phyloP scores from a whole-genome alignment of 2,113 vertebrate species.

The Oreocharis arfaki region DNA sequence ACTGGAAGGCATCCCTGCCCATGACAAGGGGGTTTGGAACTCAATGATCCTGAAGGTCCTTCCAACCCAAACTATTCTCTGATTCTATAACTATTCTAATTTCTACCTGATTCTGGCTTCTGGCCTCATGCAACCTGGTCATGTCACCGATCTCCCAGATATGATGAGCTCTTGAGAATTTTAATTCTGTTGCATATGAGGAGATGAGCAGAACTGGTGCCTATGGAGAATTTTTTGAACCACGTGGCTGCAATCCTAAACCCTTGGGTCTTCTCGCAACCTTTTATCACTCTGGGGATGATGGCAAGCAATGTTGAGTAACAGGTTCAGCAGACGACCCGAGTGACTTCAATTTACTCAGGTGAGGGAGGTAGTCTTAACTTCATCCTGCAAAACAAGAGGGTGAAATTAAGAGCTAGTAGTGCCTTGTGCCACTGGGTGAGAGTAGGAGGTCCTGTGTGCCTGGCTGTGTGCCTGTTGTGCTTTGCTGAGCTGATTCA shows the following conservation, averaged over 20 bases:
- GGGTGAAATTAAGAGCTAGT: neutral
- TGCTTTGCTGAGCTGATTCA: neutral
- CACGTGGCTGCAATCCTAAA: neutral
- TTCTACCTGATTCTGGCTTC: neutral
- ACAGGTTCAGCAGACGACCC: neutral
- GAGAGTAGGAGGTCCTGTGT: neutral
- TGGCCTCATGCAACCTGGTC: neutral
- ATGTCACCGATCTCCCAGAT: accelerated
- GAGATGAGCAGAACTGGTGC: neutral
- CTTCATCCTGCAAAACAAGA: accelerated
- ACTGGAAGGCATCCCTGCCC: neutral
- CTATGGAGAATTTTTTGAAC: neutral
- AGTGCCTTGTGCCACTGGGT: neutral
- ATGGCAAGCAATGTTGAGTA: neutral
- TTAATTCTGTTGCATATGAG: neutral
- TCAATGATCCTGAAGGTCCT: neutral
- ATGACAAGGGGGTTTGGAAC: neutral
- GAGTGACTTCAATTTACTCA: neutral
- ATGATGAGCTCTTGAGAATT: neutral
- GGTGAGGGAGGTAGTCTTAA: neutral
- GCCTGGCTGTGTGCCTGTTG: accelerated
- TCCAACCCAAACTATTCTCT: neutral
- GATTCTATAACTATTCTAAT: neutral
- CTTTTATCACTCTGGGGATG: neutral
- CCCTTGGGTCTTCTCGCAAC: neutral